Base-by-base conservation (phyloP, 1,140 invertebrate species). In the silkworm (Bombyx mori) region DNA sequence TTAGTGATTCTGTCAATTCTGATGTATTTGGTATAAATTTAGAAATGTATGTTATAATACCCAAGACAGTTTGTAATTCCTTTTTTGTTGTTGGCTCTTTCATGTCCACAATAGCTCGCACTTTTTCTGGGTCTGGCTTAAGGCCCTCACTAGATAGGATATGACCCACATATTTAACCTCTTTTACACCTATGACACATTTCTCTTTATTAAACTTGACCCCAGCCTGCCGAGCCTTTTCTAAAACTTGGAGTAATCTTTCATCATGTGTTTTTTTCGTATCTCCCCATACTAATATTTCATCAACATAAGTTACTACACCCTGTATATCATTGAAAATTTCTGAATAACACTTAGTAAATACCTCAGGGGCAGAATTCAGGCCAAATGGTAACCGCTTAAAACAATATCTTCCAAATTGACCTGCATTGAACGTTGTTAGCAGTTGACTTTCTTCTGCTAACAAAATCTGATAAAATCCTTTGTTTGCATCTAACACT, bases 321-420 rank as follows among this genome's bases (percentile, higher is more conserved):
- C 50, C 50, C 42, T 22, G 18, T 26, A 52, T 52, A 26, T 35
- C 26, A 26, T 52, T 26, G 10, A 52, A 35, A 10, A 35, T 52
- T 52, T 52, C 18, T 22, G 50, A 22, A 26, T 52, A 26, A 26
- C 26, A 35, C 26, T 35, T 22, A 22, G 12, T 22, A 26, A 52
- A 52, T 26, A 52, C 50, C 42, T 52, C 8, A 52, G 50, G 22
- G 4, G 22, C 50, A 7, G 50, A 52, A 26, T 8, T 26, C 10
- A 52, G 42, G 8, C 50, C 50, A 52, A 26, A 52, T 22, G 50
- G 50, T 18, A 52, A 52, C 26, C 50, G 22, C 9, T 7, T 22
- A 52, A 22, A 52, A 10, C 50, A 52, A 52, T 52, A 52, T 52
- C 50, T 52, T 5, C 50, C 50, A 52, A 52, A 52, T 26, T 22